These are phyloP conservation scores for Unio pictorum DNA, from an alignment of 2,888 invertebrate species.

Conservation along the genomic window DNA sequence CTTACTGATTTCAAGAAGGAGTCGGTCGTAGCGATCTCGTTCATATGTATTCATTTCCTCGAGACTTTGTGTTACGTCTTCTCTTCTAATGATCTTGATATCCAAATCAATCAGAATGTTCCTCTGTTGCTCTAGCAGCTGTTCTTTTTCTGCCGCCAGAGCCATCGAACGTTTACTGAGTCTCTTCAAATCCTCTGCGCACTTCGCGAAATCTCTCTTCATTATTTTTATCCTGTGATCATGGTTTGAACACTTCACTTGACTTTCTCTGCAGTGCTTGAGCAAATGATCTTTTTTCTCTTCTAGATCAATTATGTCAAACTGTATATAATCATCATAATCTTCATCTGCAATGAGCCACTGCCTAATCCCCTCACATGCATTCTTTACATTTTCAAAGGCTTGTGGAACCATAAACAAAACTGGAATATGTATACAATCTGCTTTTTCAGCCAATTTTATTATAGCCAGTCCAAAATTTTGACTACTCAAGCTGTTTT, in stretches of 20 bases:
- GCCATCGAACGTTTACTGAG: conserved; percentile 43
- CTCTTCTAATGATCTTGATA: conserved; percentile 49
- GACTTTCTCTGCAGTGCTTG: conserved; percentile 36
- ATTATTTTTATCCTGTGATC: conserved; percentile 51
- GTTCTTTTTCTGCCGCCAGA: conserved; percentile 42
- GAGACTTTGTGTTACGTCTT: conserved; percentile 25
- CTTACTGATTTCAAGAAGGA: conserved; percentile 40
- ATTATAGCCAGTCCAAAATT: conserved; percentile 55
- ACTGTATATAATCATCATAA: conserved; percentile 55
- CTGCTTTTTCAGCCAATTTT: conserved; percentile 48
- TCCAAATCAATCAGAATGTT: conserved; percentile 56
- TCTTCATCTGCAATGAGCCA: conserved; percentile 60
- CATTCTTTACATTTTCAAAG: conserved; percentile 56
- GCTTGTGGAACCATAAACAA: conserved; percentile 58
- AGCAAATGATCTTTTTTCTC: conserved; percentile 40
- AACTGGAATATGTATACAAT: conserved; percentile 55
- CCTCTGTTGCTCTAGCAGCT: conserved; percentile 43
- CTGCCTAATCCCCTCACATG: conserved; percentile 45
- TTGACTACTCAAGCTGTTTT: conserved; percentile 43
- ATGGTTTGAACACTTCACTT: conserved; percentile 45
- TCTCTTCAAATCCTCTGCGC: conserved; percentile 45
- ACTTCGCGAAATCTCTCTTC: conserved; percentile 40
- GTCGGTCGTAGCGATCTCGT: conserved; percentile 22
- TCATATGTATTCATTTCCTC: conserved; percentile 27
- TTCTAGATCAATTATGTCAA: conserved; percentile 55